Conservation (phyloP, 2,888 invertebrate species). For the Drosophila mimica region DNA sequence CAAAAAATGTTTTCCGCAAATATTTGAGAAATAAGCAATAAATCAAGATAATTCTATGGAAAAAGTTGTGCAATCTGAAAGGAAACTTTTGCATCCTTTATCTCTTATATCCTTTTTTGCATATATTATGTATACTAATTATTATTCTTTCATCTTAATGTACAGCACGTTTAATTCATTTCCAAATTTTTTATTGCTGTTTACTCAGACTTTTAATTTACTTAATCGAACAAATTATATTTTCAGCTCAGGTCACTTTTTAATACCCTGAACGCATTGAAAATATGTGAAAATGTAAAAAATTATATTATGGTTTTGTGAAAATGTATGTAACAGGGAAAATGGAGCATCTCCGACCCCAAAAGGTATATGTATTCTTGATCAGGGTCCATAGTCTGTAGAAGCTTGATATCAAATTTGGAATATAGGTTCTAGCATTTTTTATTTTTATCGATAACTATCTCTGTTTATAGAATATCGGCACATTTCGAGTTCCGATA, state of each 20-base stretch:
- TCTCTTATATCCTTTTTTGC: neutral
- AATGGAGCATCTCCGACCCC: neutral
- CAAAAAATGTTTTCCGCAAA: neutral
- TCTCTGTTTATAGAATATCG: neutral
- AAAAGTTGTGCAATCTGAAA: neutral
- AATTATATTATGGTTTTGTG: neutral
- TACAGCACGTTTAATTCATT: slow-evolving; percentile 1
- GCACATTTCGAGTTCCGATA: neutral
- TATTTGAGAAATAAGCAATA: neutral
- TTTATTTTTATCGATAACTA: neutral
- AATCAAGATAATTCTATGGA: neutral
- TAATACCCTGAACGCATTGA: neutral
- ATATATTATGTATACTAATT: slow-evolving; percentile 3
- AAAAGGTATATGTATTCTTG: neutral
- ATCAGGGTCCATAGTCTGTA: neutral
- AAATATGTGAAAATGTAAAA: neutral
- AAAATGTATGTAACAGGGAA: neutral
- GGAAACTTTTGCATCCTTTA: neutral
- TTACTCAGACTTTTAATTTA: neutral
- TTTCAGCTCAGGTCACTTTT: neutral
- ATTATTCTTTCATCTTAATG: neutral
- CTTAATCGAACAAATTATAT: neutral
- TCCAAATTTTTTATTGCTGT: slow-evolving; percentile 1
- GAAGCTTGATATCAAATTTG: neutral
- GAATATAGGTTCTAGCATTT: neutral